Percentiles rank a stretch among this genome's conserved stretches.
Evolutionary conservation across 2,113 vertebrate species (phyloP).

Genomic region (Hoplias malabaricus): DNA sequence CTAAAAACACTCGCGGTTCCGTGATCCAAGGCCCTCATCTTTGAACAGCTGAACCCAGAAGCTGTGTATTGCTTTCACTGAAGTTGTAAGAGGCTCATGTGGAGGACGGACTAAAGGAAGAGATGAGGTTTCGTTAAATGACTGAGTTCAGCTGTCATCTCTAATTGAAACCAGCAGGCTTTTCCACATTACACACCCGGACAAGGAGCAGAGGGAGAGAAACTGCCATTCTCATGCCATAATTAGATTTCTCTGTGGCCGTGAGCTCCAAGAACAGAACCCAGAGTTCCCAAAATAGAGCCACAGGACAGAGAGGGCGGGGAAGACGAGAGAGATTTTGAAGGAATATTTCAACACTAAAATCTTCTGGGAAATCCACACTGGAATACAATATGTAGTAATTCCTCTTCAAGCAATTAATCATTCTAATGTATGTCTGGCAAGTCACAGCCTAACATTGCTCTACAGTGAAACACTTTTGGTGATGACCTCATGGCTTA

Average conservation of each 20-base stretch:
- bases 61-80: neutral
- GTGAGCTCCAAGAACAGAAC: neutral
- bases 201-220: neutral
- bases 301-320: neutral
- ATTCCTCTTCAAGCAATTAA: neutral
- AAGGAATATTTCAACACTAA: neutral
- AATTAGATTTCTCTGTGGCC: slow-evolving; percentile 9
- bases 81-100: neutral
- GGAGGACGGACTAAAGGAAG: neutral
- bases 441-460: neutral
- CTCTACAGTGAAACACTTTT: neutral
- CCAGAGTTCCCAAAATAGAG: slow-evolving; percentile 4
- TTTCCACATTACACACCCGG: slow-evolving; percentile 29
- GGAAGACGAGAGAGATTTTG: neutral
- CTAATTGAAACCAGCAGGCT: slow-evolving; percentile 40
- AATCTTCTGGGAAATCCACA: neutral
- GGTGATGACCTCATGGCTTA: too few species aligned
- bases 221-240: slow-evolving; percentile 6
- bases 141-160: slow-evolving; percentile 11
- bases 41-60: neutral
- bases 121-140: slow-evolving; percentile 25
- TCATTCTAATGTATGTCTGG: neutral
- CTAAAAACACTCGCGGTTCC: neutral
- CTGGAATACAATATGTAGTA: neutral
- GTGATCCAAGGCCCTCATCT: neutral